Conservation (phyloP, 1,140 invertebrate genomes). For the Platyscapa corneri region DNA sequence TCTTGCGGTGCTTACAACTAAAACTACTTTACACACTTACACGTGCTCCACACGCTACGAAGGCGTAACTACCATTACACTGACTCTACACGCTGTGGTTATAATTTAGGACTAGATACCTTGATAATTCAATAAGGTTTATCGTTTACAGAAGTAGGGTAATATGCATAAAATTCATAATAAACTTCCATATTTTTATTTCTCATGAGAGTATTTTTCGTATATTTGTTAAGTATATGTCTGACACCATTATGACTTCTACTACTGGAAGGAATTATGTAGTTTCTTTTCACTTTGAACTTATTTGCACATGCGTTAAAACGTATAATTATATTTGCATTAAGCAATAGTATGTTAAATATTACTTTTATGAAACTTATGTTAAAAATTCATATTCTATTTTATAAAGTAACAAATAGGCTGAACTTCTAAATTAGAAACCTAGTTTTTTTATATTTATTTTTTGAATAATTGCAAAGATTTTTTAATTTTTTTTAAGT, state of each 20-base stretch:
- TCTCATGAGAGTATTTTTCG: background rate
- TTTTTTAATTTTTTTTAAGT: too few species aligned
- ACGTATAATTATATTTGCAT: background rate
- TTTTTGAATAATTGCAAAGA: too few species aligned
- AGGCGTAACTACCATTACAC: slow-evolving; percentile 13
- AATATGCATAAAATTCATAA: slow-evolving; percentile 21
- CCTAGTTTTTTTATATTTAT: too few species aligned
- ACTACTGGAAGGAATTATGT: background rate
- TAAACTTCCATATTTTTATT: background rate
- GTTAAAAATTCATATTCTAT: background rate
- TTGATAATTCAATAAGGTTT: background rate
- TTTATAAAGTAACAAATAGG: background rate
- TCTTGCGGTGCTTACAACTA: slow-evolving; percentile 45
- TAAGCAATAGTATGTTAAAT: background rate
- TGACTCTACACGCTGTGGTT: background rate
- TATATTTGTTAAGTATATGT: background rate
- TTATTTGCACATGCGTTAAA: background rate
- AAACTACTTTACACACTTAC: slow-evolving; percentile 50
- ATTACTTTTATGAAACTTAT: background rate
- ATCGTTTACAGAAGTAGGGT: background rate
- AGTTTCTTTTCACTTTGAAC: background rate
- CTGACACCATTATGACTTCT: background rate
- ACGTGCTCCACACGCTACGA: background rate
- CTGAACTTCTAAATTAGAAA: too few species aligned
- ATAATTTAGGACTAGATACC: background rate